Conservation (phyloP, 2,113 vertebrate genomes). For the Passer montanus region DNA sequence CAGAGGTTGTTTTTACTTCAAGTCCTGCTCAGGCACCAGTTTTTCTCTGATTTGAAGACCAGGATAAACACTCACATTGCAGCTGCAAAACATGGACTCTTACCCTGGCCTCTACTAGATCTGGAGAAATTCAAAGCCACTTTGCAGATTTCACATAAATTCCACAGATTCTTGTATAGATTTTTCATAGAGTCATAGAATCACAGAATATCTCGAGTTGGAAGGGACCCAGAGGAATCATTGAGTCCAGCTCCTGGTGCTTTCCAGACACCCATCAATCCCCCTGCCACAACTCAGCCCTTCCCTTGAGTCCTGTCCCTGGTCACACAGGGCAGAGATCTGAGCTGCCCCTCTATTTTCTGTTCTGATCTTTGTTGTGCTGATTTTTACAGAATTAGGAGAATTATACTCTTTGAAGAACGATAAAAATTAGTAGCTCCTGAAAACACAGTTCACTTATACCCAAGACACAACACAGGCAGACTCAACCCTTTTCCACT, state of each 20-base stretch:
- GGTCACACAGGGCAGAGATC: not conserved
- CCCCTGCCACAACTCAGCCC: not conserved
- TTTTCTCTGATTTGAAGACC: not conserved
- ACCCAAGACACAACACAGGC: not conserved
- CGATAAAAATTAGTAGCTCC: not conserved
- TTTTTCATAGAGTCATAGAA: not conserved
- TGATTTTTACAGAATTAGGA: not conserved
- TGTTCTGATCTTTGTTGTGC: not conserved
- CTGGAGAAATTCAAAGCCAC: not conserved
- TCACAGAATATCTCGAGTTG: not conserved
- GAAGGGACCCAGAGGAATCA: not conserved
- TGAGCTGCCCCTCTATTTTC: not conserved
- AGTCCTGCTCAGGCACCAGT: not conserved
- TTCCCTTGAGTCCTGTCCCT: not conserved
- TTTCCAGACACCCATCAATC: not conserved
- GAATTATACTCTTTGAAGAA: not conserved
- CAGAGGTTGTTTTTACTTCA: not conserved
- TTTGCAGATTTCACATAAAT: not conserved
- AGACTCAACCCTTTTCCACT: not conserved
- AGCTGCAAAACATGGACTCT: not conserved
- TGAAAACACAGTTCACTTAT: not conserved
- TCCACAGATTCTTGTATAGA: not conserved
- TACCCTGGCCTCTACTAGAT: not conserved
- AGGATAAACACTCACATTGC: not conserved
- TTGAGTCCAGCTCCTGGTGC: fast-evolving